These are phyloP conservation scores for Bathynomus jamesi DNA, from an alignment of 1,140 invertebrate species.

Conservation along the genomic window DNA sequence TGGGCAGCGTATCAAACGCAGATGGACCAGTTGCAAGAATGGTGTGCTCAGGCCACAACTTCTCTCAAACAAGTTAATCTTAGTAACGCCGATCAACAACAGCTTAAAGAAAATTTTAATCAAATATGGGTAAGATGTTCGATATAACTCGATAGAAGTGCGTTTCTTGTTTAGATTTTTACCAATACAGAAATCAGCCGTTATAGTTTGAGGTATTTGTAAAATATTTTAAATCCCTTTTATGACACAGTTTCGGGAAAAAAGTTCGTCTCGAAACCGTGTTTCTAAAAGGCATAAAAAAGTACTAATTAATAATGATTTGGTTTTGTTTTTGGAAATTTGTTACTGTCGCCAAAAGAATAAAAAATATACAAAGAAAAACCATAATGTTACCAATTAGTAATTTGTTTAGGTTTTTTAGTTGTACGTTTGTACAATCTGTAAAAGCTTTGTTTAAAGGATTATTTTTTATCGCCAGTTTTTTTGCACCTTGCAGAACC, in stretches of 20 bases:
- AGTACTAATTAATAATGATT: too few species aligned
- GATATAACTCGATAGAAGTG: not conserved
- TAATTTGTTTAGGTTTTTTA: too few species aligned
- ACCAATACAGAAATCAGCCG: too few species aligned
- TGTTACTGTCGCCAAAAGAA: too few species aligned
- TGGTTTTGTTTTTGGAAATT: too few species aligned
- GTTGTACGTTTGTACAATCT: not conserved
- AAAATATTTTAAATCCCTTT: too few species aligned
- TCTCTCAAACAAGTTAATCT: conserved; percentile 23
- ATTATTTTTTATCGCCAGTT: conserved; percentile 24
- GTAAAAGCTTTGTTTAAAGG: not conserved
- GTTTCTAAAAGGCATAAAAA: too few species aligned
- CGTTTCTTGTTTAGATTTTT: not conserved
- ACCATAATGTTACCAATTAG: too few species aligned
- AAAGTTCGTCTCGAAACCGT: too few species aligned
- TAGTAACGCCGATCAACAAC: conserved; percentile 21
- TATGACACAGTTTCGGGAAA: too few species aligned
- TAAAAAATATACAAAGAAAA: too few species aligned
- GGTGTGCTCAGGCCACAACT: conserved; percentile 29
- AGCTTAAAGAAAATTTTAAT: conserved; percentile 33
- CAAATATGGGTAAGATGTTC: conserved; percentile 32
- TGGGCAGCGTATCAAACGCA: conserved; percentile 33
- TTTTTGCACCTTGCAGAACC: conserved; percentile 53
- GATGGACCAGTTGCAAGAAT: conserved; percentile 35
- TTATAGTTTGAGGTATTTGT: too few species aligned